These are phyloP conservation scores for Lycopodina hypogea DNA, from an alignment of 37 sponge, comb jelly and placozoan species.

Conservation along the genomic window DNA sequence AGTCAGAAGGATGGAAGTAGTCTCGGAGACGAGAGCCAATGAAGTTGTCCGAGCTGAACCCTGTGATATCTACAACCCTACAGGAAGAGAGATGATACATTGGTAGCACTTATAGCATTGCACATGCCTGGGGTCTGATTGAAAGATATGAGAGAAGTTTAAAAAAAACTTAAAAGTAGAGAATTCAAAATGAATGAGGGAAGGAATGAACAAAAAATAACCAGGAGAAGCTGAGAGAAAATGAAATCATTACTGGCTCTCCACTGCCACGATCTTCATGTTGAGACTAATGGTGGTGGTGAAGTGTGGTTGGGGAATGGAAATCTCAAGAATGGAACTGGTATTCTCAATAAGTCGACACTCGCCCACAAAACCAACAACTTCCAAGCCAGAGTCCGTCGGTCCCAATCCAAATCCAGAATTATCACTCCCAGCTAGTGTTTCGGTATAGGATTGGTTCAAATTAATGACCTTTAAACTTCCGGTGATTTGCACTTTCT, in stretches of 20 bases:
- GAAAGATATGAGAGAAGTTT: too few species aligned
- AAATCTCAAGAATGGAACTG: conserved; percentile 51
- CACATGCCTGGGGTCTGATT: too few species aligned
- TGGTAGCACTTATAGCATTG: not conserved
- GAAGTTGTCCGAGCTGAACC: conserved; percentile 47
- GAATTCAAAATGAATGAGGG: too few species aligned
- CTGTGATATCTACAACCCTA: conserved; percentile 46
- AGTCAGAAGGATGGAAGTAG: conserved; percentile 72
- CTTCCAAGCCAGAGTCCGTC: conserved; percentile 16
- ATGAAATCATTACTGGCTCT: conserved; percentile 26
- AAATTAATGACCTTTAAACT: conserved; percentile 22
- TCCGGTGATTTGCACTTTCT: conserved; percentile 61
- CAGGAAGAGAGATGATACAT: not conserved
- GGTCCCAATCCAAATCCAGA: not conserved
- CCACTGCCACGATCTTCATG: conserved; percentile 49
- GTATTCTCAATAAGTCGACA: conserved; percentile 56
- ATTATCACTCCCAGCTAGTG: not conserved
- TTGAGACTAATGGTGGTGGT: conserved; percentile 50
- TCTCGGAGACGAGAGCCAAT: conserved; percentile 40
- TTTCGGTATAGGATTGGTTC: too few species aligned
- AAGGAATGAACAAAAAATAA: too few species aligned
- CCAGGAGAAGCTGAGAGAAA: too few species aligned
- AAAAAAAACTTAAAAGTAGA: too few species aligned
- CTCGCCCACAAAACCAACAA: conserved; percentile 61
- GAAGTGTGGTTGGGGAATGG: conserved; percentile 47